Evolutionary conservation across 2,113 vertebrate species (phyloP), one percentile per base, ranked within the genome.

Genomic region (Podilymbus podiceps): DNA sequence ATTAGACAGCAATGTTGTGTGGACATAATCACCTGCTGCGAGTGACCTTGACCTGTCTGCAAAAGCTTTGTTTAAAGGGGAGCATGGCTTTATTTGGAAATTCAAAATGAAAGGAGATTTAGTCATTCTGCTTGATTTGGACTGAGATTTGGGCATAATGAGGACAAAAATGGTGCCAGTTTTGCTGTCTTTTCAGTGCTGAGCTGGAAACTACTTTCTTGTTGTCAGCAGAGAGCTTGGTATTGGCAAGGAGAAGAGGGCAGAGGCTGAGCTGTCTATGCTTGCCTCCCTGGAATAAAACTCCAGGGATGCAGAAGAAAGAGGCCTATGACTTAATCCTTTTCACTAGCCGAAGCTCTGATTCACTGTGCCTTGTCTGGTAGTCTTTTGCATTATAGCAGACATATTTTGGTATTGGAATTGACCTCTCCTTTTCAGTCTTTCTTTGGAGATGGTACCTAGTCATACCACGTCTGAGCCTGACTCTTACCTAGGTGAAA

Each of bases 211-310:
- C 40, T 40, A 23, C 68, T 93, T 89, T 85, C 52, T 50, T 76
- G 28, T 50, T 91, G 38, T 88, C 59, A 90, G 59, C 78, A 76
- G 46, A 91, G 58, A 59, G 50, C 23, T 88, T 69, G 50, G 16
- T 40, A 27, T 47, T 73, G 90, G 90, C 71, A 93, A 80, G 71
- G 50, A 69, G 55, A 50, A 80, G 59, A 53, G 72, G 71, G 64
- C 69, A 80, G 67, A 40, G 55, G 56, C 85, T 69, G 68, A 90
- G 50, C 59, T 78, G 1, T 9, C 66, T 2, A 2, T 35, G 69
- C 69, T 88, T 91, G 78, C 78, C 66, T 91, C 38, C 63, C 76
- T 78, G 56, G 38, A 92, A 72, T 79, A 77, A 86, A 94, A 88
- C 72, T 90, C 55, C 56, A 86, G 83, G 64, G 72, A 33, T 91